Evolutionary conservation across 2,797 vertebrate genomes (phyloP).

Genomic region (Natrix natrix): DNA sequence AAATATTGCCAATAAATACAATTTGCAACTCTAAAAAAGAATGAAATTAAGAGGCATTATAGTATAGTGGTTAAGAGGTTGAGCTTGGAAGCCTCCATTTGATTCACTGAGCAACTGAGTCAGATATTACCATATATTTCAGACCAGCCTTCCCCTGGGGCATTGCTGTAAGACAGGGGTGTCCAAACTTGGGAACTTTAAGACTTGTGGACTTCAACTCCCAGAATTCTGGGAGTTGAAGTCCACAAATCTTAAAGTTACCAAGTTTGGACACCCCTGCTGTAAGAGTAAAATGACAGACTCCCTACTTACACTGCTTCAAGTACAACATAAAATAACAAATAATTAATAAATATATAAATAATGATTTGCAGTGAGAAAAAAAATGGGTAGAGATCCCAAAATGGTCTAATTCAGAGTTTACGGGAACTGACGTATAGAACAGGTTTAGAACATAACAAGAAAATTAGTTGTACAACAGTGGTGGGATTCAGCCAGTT

Average conservation of each 20-base stretch:
- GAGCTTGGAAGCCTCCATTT: background rate
- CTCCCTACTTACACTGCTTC: background rate
- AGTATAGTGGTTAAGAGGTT: background rate
- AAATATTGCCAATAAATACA: background rate
- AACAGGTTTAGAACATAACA: background rate
- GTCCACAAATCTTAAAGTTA: too few species aligned
- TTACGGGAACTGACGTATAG: background rate
- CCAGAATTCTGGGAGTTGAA: too few species aligned
- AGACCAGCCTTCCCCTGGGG: background rate
- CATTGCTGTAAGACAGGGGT: background rate
- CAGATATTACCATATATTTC: background rate
- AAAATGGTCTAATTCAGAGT: background rate
- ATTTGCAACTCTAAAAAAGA: background rate
- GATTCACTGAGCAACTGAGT: background rate
- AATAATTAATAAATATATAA: background rate
- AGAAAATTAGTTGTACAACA: background rate
- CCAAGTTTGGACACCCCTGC: too few species aligned
- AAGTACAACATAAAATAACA: background rate
- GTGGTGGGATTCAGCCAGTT: too few species aligned
- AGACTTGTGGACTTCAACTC: too few species aligned
- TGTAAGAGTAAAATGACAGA: background rate
- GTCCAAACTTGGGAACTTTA: too few species aligned
- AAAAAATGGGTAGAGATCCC: background rate
- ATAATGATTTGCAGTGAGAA: background rate
- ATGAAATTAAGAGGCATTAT: background rate